phyloP scores from a whole-genome alignment of 2,797 vertebrate species.

The Malurus splendens region DNA sequence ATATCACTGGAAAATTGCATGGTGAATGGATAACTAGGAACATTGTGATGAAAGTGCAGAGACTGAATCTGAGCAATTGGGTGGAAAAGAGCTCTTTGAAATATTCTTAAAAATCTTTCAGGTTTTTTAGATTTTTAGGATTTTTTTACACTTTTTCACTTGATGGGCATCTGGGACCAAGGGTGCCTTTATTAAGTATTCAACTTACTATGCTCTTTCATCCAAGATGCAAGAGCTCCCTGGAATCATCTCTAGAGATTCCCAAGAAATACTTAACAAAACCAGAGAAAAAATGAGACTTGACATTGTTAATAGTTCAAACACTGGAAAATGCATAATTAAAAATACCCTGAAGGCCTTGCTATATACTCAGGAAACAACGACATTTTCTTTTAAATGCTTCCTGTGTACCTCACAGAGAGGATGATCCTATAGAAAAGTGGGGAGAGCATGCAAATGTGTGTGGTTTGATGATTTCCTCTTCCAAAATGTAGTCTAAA shows the following conservation, averaged over 20 bases:
- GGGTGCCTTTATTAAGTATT: neutral
- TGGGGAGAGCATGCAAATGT: neutral
- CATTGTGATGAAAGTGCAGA: neutral
- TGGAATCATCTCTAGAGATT: slow-evolving; percentile 1
- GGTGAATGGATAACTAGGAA: neutral
- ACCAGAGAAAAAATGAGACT: neutral
- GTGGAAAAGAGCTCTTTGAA: neutral
- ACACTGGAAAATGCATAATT: neutral
- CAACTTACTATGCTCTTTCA: slow-evolving; percentile 12
- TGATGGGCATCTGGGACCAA: neutral
- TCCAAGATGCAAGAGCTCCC: neutral
- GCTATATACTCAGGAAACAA: neutral
- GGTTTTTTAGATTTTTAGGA: neutral
- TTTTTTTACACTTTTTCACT: neutral
- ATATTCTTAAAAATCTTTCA: neutral
- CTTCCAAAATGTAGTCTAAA: neutral
- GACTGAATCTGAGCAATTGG: neutral
- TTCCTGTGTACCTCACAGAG: neutral
- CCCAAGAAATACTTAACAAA: neutral
- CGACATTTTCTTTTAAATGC: neutral
- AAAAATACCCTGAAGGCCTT: neutral
- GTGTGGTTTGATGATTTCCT: neutral
- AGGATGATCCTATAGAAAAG: neutral
- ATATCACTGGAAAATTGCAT: neutral
- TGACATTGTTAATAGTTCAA: slow-evolving; percentile 16